Percentiles rank a stretch among this genome's conserved stretches.
These are phyloP conservation scores for Carlito syrichta DNA, from an alignment of 2,113 vertebrate species.

Conservation along the genomic window DNA sequence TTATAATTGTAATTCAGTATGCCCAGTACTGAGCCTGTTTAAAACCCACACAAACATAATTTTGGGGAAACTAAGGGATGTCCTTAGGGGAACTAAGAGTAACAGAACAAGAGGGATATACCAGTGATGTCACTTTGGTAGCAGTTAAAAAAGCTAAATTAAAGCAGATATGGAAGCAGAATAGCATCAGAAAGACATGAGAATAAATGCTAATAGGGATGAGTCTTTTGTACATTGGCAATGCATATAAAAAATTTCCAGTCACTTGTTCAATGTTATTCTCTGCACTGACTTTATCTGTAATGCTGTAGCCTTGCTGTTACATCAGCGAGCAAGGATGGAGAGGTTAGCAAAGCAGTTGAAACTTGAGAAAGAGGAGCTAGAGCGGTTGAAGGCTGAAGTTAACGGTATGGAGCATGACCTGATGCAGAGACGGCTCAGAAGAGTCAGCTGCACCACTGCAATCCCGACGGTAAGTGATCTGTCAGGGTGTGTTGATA, in stretches of 20 bases:
- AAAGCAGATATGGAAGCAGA: not conserved
- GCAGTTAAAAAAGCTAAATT: conserved; percentile 9
- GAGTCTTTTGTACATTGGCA: not conserved
- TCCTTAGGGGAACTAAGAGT: not conserved
- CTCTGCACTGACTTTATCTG: conserved; percentile 69
- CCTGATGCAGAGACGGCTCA: conserved; percentile 95
- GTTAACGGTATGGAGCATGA: conserved; percentile 98
- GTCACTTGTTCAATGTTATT: conserved; percentile 39
- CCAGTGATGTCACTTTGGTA: conserved; percentile 3
- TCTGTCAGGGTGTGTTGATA: not conserved
- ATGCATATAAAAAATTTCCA: not conserved
- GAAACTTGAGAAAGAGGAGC: conserved; percentile 92
- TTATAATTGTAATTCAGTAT: not conserved
- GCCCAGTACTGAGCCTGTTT: not conserved
- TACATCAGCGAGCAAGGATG: conserved; percentile 98
- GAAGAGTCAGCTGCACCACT: conserved; percentile 94
- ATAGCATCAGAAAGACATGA: not conserved
- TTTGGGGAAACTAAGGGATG: too few relatives aligned
- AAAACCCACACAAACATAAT: not conserved
- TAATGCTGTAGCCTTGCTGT: conserved; percentile 90
- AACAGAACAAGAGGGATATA: not conserved
- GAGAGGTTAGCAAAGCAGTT: conserved; percentile 96
- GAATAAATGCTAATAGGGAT: not conserved
- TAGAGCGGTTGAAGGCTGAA: conserved; percentile 93
- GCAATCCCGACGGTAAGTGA: conserved; percentile 92